Conservation (phyloP, 2,888 invertebrate genomes). For the Cyclophora albipunctata region DNA sequence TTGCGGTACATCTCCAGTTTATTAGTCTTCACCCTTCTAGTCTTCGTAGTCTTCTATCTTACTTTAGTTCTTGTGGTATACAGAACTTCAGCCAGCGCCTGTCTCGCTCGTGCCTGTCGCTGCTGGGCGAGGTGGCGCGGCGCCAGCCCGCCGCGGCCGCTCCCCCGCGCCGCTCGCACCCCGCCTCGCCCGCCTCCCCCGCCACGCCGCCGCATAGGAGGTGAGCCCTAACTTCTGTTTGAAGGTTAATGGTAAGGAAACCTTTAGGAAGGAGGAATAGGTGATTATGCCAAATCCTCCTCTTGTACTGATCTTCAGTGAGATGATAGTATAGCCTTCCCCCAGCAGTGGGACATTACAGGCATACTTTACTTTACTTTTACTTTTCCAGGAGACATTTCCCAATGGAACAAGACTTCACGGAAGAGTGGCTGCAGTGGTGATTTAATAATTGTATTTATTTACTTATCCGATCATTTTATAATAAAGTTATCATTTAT, state of each 20-base stretch:
- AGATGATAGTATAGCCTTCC: too few relatives aligned
- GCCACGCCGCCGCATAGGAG: too few relatives aligned
- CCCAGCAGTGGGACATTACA: too few relatives aligned
- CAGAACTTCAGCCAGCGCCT: conserved; percentile 71
- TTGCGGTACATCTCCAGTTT: too few relatives aligned
- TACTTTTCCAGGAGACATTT: conserved; percentile 50
- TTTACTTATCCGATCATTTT: too few relatives aligned
- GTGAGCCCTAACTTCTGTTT: too few relatives aligned
- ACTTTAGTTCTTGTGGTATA: too few relatives aligned
- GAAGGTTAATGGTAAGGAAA: neutral
- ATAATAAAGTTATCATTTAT: too few relatives aligned
- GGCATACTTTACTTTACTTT: too few relatives aligned
- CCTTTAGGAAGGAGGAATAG: neutral
- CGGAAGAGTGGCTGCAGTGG: conserved; percentile 64
- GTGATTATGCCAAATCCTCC: neutral
- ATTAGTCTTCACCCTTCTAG: too few relatives aligned
- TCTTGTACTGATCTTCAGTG: too few relatives aligned
- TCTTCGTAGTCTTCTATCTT: too few relatives aligned
- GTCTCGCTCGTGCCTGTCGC: conserved; percentile 61
- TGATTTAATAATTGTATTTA: conserved; percentile 20
- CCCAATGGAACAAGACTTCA: conserved; percentile 53
- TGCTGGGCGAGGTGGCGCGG: conserved; percentile 62
- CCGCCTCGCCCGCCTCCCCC: conserved; percentile 11
- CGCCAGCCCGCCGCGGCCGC: conserved; percentile 36
- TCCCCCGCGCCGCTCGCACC: conserved; percentile 40